phyloP scores from a whole-genome alignment of 2,797 vertebrate species.

The Fratercula arctica region DNA sequence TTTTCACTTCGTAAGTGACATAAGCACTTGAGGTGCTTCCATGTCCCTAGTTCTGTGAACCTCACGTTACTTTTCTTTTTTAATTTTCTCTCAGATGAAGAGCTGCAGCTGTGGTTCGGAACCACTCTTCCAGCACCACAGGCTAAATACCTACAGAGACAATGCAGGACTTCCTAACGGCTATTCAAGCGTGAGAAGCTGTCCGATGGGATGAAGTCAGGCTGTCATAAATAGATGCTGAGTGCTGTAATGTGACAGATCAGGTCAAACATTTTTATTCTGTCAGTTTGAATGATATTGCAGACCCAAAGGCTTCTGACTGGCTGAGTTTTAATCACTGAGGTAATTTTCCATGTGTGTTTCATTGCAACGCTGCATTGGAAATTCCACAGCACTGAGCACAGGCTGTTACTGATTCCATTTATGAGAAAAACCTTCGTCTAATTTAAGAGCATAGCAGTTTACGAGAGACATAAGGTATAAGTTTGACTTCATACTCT shows the following conservation, averaged over 20 bases:
- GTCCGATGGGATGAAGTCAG: conserved; percentile 26
- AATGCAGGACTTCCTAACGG: background rate
- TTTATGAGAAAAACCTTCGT: background rate
- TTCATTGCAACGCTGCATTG: background rate
- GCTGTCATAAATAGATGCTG: conserved; percentile 11
- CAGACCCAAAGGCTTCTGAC: background rate
- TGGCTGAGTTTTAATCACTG: conserved; percentile 20
- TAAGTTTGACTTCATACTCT: background rate
- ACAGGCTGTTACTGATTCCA: background rate
- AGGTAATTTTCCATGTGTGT: background rate
- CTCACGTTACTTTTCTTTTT: background rate
- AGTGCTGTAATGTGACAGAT: conserved; percentile 53
- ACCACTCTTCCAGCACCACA: background rate
- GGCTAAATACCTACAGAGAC: background rate
- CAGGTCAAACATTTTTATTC: conserved; percentile 68
- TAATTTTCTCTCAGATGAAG: background rate
- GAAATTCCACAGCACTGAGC: background rate
- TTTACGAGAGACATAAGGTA: background rate
- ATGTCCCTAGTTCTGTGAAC: background rate
- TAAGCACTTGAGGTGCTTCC: background rate
- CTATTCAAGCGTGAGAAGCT: background rate
- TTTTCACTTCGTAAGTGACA: background rate
- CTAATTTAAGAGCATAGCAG: background rate
- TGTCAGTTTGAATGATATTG: conserved; percentile 51
- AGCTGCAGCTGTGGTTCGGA: background rate